These are phyloP conservation scores for Pseudomugil tenellus DNA, from an alignment of 2,797 vertebrate species.

Conservation along the genomic window DNA sequence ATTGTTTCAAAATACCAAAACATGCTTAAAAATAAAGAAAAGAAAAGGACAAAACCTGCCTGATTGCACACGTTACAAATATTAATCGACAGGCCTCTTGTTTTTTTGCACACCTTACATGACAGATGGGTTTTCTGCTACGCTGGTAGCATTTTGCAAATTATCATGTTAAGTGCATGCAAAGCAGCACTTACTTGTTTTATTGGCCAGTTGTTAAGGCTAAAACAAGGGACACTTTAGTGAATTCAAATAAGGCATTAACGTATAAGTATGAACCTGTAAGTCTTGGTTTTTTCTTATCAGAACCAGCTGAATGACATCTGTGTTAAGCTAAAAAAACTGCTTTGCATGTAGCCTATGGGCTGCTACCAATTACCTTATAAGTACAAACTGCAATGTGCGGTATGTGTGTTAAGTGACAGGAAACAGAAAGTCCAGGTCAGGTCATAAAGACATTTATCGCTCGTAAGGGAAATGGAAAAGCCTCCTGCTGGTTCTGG, in stretches of 20 bases:
- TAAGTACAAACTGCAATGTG: background rate
- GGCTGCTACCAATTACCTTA: background rate
- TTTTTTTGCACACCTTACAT: too few species aligned
- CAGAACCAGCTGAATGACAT: slow-evolving; percentile 41
- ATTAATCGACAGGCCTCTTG: too few species aligned
- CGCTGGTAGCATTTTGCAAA: slow-evolving; percentile 34
- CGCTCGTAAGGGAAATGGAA: slow-evolving; percentile 14
- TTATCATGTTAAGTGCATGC: slow-evolving; percentile 41
- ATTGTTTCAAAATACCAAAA: too few species aligned
- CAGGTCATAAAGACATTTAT: slow-evolving; percentile 40
- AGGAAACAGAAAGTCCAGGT: slow-evolving; percentile 24
- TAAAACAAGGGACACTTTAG: slow-evolving; percentile 22
- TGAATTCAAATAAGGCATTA: slow-evolving; percentile 37
- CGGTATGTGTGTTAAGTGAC: background rate
- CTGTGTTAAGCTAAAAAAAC: slow-evolving; percentile 32
- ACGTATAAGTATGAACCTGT: slow-evolving; percentile 19
- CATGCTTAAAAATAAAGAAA: too few species aligned
- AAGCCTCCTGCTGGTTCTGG: slow-evolving; percentile 35
- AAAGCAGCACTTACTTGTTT: slow-evolving; percentile 47
- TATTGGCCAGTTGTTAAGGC: slow-evolving; percentile 3
- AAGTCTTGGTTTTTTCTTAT: slow-evolving; percentile 50
- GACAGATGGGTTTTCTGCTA: too few species aligned
- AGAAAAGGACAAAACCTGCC: too few species aligned
- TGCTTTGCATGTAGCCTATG: slow-evolving; percentile 56
- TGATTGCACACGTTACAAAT: too few species aligned